Conservation (phyloP, 1,140 invertebrate genomes). For the Diabrotica undecimpunctata region DNA sequence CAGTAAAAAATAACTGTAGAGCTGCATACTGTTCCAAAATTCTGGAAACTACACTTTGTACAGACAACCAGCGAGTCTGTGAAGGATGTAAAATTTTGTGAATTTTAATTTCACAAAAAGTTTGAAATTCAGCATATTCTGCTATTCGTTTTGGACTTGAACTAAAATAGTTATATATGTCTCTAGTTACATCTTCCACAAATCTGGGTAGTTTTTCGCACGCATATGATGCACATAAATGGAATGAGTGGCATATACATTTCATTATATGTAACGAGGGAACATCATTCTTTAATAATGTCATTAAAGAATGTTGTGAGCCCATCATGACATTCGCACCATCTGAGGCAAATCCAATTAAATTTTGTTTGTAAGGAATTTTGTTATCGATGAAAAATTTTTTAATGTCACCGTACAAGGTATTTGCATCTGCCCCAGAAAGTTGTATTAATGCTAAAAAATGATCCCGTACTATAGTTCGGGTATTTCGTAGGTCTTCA, state of each 20-base stretch:
- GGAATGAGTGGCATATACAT: background rate
- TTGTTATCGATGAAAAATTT: background rate
- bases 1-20: too few relatives aligned
- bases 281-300: background rate
- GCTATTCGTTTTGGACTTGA: slow-evolving; percentile 5
- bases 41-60: slow-evolving; percentile 41
- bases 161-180: background rate
- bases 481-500: background rate
- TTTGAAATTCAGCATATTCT: background rate
- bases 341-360: background rate
- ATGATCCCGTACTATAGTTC: background rate
- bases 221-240: background rate
- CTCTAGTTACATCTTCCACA: background rate
- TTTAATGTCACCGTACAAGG: background rate
- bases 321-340: background rate
- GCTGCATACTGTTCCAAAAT: too few relatives aligned
- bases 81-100: slow-evolving; percentile 34
- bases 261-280: background rate
- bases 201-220: background rate
- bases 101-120: slow-evolving; percentile 34
- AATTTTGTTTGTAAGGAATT: background rate
- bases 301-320: background rate
- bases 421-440: background rate
- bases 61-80: slow-evolving; percentile 34
- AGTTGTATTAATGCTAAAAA: background rate